Base-by-base conservation (phyloP, 1,140 invertebrate species). In the Planococcus citri region DNA sequence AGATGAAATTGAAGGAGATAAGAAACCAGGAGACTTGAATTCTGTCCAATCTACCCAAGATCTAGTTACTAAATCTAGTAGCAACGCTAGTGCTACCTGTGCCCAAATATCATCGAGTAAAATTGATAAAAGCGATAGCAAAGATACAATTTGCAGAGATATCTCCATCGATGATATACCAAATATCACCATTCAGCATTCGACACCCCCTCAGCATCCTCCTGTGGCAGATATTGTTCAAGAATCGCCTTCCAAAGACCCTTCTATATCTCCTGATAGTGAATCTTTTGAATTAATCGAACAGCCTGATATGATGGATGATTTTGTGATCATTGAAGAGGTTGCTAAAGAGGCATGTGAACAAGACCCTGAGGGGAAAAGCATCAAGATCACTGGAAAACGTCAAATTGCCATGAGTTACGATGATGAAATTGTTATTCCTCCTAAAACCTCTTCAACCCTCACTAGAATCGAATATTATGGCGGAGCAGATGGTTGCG, bases 281-380 rank as follows among this genome's bases (percentile, higher is more conserved):
- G 92, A 94, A 77, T 93, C 92, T 27, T 95, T 94, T 81, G 91
- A 94, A 82, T 83, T 92, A 77, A 80, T 92, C 0, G 89, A 92
- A 73, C 90, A 91, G 74, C 89, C 89, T 0, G 88, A 89, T 75
- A 84, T 90, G 70, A 88, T 89, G 71, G 90, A 92, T 76, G 90
- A 92, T 75, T 92, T 91, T 77, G 88, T 92, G 0, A 88, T 92
- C 0, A 88, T 91, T 70, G 89, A 91, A 79, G 90, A 92, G 78
- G 88, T 92, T 22, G 89, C 86, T 1, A 89, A 87, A 75, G 88
- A 91, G 79, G 90, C 89, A 0, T 83, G 86, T 73, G 90, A 92
- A 79, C 85, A 83, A 70, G 89, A 91, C 76, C 80, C 83, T 0
- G 89, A 91, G 80, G 89, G 89, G 3, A 89, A 91, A 79, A 89